Evolutionary conservation across 2,113 vertebrate genomes (phyloP).

Genomic region (Nothobranchius kuhntae): DNA sequence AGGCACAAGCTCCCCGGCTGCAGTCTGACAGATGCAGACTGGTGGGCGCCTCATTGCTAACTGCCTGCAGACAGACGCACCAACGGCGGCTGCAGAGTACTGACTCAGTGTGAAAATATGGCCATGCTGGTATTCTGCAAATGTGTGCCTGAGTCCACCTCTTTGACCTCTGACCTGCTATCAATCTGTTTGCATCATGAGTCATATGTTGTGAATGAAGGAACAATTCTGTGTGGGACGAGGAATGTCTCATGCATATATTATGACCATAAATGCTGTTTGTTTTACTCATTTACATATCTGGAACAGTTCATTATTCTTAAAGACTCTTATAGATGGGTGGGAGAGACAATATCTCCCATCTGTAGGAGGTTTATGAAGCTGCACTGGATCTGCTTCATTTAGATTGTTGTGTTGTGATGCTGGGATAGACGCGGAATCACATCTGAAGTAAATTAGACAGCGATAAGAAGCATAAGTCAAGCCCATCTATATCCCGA

Average conservation of each 20-base stretch:
- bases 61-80: constrained; percentile 63
- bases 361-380: not conserved
- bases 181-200: constrained; percentile 52
- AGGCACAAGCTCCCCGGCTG: constrained; percentile 61
- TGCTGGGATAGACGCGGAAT: not conserved
- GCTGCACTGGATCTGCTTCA: not conserved
- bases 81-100: constrained; percentile 33
- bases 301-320: not conserved
- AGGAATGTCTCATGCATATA: constrained; percentile 46
- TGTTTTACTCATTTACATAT: not conserved
- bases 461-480: too few species aligned
- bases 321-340: not conserved
- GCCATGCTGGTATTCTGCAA: constrained; percentile 25
- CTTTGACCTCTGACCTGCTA: constrained; percentile 51
- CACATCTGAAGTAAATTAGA: too few species aligned
- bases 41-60: constrained; percentile 70
- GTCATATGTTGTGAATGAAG: constrained; percentile 57
- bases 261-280: constrained; percentile 8
- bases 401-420: not conserved
- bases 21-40: constrained; percentile 78
- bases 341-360: not conserved
- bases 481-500: too few species aligned
- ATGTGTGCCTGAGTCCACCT: constrained; percentile 46
- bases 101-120: constrained; percentile 30
- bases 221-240: constrained; percentile 50